Conservation (phyloP, 2,888 invertebrate genomes). For the Lasioglossum villosulum region DNA sequence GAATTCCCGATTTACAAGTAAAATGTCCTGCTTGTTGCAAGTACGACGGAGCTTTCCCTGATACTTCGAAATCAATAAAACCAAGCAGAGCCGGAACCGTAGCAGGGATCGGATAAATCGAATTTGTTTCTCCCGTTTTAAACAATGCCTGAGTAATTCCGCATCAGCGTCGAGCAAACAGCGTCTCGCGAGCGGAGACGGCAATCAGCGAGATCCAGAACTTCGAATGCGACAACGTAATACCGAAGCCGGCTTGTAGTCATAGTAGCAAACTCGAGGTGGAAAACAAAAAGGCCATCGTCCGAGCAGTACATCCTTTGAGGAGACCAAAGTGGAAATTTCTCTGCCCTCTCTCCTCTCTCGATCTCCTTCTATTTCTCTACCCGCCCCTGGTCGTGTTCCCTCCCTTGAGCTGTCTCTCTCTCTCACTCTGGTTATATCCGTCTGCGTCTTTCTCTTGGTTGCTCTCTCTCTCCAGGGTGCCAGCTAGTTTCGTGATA, state of each 20-base stretch:
- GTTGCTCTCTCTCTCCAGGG: slow-evolving; percentile 59
- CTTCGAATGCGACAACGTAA: not conserved
- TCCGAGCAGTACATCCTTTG: slow-evolving; percentile 51
- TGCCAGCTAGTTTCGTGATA: slow-evolving; percentile 74
- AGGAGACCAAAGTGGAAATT: slow-evolving; percentile 55
- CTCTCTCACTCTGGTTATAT: slow-evolving; percentile 1
- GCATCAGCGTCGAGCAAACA: not conserved
- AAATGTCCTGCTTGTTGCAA: too few relatives aligned
- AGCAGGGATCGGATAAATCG: not conserved
- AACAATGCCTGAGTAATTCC: not conserved
- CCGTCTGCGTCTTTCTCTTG: slow-evolving; percentile 29
- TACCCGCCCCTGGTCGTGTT: slow-evolving; percentile 12
- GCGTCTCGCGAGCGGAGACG: not conserved
- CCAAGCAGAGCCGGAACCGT: not conserved
- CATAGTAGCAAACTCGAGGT: slow-evolving; percentile 26
- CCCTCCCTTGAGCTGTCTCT: slow-evolving; percentile 15
- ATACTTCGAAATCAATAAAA: not conserved
- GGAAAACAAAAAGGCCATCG: slow-evolving; percentile 56
- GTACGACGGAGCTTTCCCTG: too few relatives aligned
- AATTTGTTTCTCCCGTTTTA: not conserved
- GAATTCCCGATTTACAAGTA: too few relatives aligned
- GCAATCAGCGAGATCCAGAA: not conserved
- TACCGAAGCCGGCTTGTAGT: slow-evolving; percentile 5
- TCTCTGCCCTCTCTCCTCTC: slow-evolving; percentile 26
- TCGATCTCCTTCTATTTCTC: slow-evolving; percentile 6